Evolutionary conservation across 1,140 invertebrate species (phyloP).

Genomic region (Arion vulgaris): DNA sequence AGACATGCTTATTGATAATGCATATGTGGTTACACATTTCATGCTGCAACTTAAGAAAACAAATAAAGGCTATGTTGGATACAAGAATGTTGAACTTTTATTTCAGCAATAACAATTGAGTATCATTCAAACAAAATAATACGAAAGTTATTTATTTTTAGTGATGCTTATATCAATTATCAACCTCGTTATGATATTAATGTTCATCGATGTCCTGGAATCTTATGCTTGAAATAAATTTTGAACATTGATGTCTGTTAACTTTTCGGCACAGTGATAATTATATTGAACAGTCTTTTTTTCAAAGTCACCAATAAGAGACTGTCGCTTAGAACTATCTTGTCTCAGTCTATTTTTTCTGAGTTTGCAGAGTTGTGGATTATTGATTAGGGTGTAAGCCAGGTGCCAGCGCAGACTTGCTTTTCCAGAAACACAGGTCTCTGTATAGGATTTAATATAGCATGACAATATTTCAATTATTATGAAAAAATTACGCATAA

Average conservation of each 20-base stretch:
- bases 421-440: neutral
- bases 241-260: neutral
- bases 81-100: no score
- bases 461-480: slow-evolving; percentile 24
- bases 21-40: no score
- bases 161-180: no score
- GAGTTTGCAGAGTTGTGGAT: slow-evolving; percentile 38
- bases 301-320: neutral
- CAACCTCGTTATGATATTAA: no score
- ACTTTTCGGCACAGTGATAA: neutral
- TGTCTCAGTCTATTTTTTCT: slow-evolving; percentile 27
- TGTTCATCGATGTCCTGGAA: no score
- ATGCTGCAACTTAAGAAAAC: no score
- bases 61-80: no score
- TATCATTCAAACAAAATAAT: no score
- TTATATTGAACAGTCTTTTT: neutral
- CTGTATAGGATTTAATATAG: neutral
- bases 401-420: slow-evolving; percentile 43
- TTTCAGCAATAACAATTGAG: no score
- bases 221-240: no score
- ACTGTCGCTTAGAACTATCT: neutral
- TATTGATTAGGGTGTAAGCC: slow-evolving; percentile 46
- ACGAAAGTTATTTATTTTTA: no score
- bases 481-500: slow-evolving; percentile 1
- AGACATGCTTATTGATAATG: no score